Conservation (phyloP, 2,113 vertebrate species). For the Nicator chloris region DNA sequence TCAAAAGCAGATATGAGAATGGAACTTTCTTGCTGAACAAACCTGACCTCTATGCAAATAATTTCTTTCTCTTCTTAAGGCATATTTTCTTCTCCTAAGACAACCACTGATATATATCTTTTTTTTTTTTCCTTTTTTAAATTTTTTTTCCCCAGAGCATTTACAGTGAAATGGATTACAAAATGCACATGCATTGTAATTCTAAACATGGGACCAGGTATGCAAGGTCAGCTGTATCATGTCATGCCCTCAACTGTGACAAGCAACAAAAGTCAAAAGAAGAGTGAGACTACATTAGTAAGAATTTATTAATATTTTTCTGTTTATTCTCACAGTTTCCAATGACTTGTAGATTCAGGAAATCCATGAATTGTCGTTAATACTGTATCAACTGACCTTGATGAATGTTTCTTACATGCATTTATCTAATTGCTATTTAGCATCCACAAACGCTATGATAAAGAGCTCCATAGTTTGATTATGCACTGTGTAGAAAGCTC, state of each 20-base stretch:
- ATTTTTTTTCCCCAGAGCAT: background rate
- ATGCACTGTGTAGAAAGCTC: background rate
- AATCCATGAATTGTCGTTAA: background rate
- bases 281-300: background rate
- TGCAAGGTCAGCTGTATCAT: background rate
- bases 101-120: background rate
- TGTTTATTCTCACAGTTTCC: background rate
- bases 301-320: background rate
- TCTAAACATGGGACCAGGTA: background rate
- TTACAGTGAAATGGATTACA: background rate
- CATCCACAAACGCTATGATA: background rate
- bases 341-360: background rate
- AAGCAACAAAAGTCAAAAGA: background rate
- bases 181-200: background rate
- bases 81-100: background rate
- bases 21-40: background rate
- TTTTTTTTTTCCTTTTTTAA: too few relatives aligned
- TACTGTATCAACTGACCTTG: background rate
- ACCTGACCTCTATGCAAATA: background rate
- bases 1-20: background rate
- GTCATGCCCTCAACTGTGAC: background rate
- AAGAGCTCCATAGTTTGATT: background rate
- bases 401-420: background rate
- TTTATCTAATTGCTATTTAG: background rate
- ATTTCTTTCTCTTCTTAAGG: background rate